Conservation (phyloP, 2,113 vertebrate genomes). For the Macrotis lagotis region DNA sequence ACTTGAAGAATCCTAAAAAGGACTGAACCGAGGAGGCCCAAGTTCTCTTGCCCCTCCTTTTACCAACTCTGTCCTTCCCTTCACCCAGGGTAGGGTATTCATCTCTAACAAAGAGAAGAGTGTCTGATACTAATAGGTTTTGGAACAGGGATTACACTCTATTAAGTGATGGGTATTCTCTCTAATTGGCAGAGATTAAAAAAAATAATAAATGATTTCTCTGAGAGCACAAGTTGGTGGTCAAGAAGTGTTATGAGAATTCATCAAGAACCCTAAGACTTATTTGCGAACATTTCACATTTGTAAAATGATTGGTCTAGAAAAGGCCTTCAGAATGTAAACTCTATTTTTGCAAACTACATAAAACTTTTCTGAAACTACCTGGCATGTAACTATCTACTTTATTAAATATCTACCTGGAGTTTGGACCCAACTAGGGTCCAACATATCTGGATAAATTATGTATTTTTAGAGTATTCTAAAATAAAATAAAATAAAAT, state of each 20-base stretch:
- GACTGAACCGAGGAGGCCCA: too few relatives aligned
- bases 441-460: background rate
- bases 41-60: background rate
- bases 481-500: background rate
- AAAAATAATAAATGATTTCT: background rate
- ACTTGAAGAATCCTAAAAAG: too few relatives aligned
- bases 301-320: background rate
- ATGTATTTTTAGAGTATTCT: background rate
- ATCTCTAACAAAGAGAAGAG: background rate
- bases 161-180: too few relatives aligned
- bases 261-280: background rate
- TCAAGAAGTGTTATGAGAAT: background rate
- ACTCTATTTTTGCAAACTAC: background rate
- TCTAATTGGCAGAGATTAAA: background rate
- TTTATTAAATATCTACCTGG: background rate
- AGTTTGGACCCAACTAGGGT: background rate
- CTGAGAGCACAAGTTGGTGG: background rate
- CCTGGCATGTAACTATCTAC: background rate
- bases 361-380: background rate
- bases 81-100: background rate
- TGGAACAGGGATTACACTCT: background rate
- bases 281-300: background rate
- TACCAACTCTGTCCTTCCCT: background rate
- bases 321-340: background rate
- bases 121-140: background rate